A percentile compares a stretch with the other conserved stretches of the same genome.
phyloP scores from a whole-genome alignment of 2,113 vertebrate genomes.

The Ictidomys tridecemlineatus region DNA sequence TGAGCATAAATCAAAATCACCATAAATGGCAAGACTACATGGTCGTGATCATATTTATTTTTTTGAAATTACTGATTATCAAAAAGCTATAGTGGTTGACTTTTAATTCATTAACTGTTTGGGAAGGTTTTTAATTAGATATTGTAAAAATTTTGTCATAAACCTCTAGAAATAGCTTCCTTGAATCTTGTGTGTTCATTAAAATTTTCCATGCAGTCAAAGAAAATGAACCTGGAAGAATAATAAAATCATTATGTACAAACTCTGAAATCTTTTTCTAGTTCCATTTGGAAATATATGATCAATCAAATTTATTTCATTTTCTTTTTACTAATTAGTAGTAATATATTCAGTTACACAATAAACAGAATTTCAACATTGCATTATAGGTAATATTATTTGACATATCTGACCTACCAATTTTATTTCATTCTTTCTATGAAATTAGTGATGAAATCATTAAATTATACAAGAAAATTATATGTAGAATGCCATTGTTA shows the following conservation, averaged over 20 bases:
- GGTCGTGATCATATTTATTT: background rate
- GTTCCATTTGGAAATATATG: background rate
- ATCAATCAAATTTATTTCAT: background rate
- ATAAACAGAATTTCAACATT: background rate
- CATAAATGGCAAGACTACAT: background rate
- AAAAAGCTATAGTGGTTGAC: background rate
- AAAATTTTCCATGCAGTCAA: background rate
- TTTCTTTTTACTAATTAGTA: background rate
- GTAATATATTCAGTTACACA: slow-evolving; percentile 24
- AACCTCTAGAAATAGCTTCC: fast-evolving
- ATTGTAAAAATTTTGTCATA: background rate
- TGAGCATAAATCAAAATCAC: background rate
- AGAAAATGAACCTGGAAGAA: slow-evolving; percentile 53
- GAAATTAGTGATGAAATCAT: background rate
- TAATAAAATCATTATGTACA: background rate
- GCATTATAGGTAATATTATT: background rate
- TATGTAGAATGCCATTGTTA: background rate
- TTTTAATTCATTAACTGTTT: background rate
- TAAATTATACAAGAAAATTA: background rate
- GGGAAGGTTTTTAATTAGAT: background rate
- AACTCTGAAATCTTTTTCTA: background rate
- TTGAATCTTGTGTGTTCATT: background rate
- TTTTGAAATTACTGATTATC: background rate
- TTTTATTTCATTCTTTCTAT: background rate
- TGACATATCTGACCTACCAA: background rate